Evolutionary conservation across 2,113 vertebrate genomes (phyloP).

Genomic region (Coptodon rendalli): DNA sequence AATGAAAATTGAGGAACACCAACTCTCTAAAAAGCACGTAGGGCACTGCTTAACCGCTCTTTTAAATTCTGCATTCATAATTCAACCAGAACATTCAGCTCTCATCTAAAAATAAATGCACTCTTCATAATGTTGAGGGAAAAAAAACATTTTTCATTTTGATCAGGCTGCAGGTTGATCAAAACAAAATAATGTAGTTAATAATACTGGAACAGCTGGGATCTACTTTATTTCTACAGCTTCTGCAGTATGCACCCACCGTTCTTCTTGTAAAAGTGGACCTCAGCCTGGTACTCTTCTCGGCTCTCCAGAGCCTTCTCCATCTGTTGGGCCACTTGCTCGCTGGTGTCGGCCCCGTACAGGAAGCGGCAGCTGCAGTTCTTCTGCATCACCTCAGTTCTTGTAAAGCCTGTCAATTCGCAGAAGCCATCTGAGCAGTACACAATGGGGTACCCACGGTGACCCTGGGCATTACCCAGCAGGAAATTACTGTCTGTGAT

Average conservation of each 20-base stretch:
- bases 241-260: constrained; percentile 68
- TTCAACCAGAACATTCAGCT: neutral
- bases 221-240: neutral
- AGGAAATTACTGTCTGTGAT: constrained; percentile 94
- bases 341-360: constrained; percentile 84
- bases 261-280: constrained; percentile 92
- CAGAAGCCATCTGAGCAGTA: constrained; percentile 98
- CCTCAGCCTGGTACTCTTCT: constrained; percentile 87
- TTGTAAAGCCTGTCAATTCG: constrained; percentile 88
- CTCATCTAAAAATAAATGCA: constrained; percentile 24
- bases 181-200: neutral
- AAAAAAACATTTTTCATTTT: neutral
- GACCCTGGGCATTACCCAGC: constrained; percentile 91
- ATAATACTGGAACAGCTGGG: neutral
- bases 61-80: neutral
- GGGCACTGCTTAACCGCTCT: neutral
- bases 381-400: constrained; percentile 97
- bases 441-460: constrained; percentile 89
- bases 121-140: neutral
- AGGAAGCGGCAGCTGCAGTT: constrained; percentile 93
- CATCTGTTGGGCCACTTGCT: constrained; percentile 80
- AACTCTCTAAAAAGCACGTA: neutral
- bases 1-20: neutral
- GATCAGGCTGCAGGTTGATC: neutral
- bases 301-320: constrained; percentile 86